phyloP scores from a whole-genome alignment of 2,888 invertebrate species.

The Patella depressa region DNA sequence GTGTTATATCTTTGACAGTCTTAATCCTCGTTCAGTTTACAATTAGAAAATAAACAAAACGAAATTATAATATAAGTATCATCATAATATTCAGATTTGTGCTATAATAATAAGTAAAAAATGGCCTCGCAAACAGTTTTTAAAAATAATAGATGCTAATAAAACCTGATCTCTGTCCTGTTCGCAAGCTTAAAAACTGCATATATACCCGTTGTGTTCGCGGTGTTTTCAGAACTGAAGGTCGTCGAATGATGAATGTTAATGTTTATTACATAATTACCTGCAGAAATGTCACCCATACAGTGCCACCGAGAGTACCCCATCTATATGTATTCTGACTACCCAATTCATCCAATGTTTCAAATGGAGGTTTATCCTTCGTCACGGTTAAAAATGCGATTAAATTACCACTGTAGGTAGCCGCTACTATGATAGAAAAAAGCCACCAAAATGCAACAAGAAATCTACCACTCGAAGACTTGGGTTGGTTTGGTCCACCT shows the following conservation, averaged over 20 bases:
- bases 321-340: conserved; percentile 48
- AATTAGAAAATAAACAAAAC: too few species aligned
- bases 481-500: conserved; percentile 54
- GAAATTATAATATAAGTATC: too few species aligned
- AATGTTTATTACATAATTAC: conserved; percentile 30
- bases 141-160: too few species aligned
- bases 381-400: conserved; percentile 64
- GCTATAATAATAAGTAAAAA: too few species aligned
- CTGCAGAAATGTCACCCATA: conserved; percentile 46
- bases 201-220: too few species aligned
- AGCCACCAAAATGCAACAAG: conserved; percentile 57
- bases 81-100: too few species aligned
- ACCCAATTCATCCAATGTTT: conserved; percentile 52
- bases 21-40: too few species aligned
- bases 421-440: conserved; percentile 57
- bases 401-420: conserved; percentile 65
- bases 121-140: too few species aligned
- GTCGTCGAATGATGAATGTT: not conserved
- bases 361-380: conserved; percentile 54
- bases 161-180: too few species aligned
- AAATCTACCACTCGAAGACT: conserved; percentile 51
- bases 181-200: too few species aligned
- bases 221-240: too few species aligned
- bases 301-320: conserved; percentile 51
- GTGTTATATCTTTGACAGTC: too few species aligned